Conservation (phyloP, 92 coral and sea anemone species). For the Anthopleura xanthogrammica region DNA sequence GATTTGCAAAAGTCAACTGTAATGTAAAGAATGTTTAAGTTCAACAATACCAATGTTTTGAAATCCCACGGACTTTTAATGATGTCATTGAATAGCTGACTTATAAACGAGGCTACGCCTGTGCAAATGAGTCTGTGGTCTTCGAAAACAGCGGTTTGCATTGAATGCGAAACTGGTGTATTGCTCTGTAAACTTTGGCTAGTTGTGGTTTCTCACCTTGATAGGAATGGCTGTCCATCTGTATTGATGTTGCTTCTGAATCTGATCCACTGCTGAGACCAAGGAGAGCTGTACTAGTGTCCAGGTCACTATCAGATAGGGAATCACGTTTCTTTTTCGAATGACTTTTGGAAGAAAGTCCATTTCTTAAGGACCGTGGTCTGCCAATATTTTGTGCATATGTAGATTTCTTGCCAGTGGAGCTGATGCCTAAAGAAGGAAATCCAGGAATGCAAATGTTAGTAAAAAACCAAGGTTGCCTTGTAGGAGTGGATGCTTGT, state of each 20-base stretch:
- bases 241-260: conserved; percentile 57
- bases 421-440: conserved; percentile 15
- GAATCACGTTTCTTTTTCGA: conserved; percentile 28
- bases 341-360: conserved; percentile 15
- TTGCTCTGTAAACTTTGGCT: too few species aligned
- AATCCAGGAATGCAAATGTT: neutral
- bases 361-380: conserved; percentile 15
- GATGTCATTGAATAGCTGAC: too few species aligned
- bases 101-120: too few species aligned
- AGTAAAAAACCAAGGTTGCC: neutral
- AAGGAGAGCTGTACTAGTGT: conserved; percentile 59
- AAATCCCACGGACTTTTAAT: too few species aligned
- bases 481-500: neutral
- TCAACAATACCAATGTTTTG: too few species aligned
- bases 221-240: conserved; percentile 45
- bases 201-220: conserved; percentile 28
- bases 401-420: neutral
- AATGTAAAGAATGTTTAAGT: too few species aligned
- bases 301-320: conserved; percentile 57
- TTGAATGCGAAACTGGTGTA: too few species aligned
- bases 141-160: too few species aligned
- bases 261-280: conserved; percentile 66
- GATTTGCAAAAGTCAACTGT: neutral
- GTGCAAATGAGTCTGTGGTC: too few species aligned
- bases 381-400: neutral